These are phyloP conservation scores for Neotragus pygmaeus DNA, from an alignment of 2,113 vertebrate species.

Conservation along the genomic window DNA sequence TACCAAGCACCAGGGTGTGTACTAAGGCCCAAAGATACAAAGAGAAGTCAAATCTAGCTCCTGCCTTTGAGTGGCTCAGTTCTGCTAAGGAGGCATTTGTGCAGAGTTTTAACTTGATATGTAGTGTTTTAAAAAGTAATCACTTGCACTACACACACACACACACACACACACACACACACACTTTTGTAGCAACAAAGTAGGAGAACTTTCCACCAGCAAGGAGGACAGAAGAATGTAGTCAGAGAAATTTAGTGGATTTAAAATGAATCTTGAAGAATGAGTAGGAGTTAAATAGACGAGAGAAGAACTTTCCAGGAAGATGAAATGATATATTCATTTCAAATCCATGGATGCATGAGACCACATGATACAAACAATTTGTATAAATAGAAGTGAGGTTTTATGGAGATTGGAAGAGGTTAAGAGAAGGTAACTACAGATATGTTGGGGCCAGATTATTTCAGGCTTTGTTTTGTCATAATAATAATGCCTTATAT, in stretches of 20 bases:
- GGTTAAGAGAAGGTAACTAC: neutral
- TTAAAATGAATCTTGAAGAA: slow-evolving; percentile 30
- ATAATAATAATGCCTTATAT: neutral
- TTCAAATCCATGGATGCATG: neutral
- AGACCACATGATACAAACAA: neutral
- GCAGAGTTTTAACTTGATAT: neutral
- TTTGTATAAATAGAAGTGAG: neutral
- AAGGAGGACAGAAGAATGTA: neutral
- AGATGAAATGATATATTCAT: slow-evolving; percentile 15
- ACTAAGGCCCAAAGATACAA: neutral
- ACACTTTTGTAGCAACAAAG: neutral
- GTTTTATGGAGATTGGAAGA: slow-evolving; percentile 14
- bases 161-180: neutral
- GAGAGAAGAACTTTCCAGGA: neutral
- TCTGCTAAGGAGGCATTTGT: neutral
- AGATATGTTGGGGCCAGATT: neutral
- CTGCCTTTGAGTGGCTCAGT: neutral
- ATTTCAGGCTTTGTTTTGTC: slow-evolving; percentile 35
- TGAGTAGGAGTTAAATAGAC: slow-evolving; percentile 31
- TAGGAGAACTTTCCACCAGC: neutral
- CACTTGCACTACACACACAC: neutral
- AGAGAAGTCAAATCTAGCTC: slow-evolving; percentile 16
- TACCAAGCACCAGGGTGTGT: neutral
- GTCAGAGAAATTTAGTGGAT: neutral
- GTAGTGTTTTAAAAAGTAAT: slow-evolving; percentile 1